Percentiles rank a stretch among this genome's conserved stretches.
phyloP scores from a whole-genome alignment of 2,888 invertebrate genomes.

The Heliconius aoede region DNA sequence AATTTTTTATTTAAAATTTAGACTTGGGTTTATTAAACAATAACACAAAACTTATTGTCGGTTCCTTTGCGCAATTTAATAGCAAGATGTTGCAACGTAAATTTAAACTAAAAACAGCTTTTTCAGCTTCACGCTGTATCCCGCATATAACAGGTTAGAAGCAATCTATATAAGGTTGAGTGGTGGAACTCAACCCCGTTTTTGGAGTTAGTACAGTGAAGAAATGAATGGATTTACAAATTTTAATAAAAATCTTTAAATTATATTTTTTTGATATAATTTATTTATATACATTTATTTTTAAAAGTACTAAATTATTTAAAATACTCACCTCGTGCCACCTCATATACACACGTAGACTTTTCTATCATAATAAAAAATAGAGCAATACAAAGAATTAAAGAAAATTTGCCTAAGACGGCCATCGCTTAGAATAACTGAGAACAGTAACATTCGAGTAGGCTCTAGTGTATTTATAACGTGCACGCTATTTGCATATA shows the following conservation, averaged over 20 bases:
- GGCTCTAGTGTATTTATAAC: slow-evolving; percentile 11
- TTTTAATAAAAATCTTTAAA: too few species aligned
- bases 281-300: not conserved
- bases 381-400: not conserved
- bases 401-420: not conserved
- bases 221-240: too few species aligned
- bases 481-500: slow-evolving; percentile 24
- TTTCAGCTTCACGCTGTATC: too few species aligned
- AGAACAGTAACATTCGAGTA: not conserved
- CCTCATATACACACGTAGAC: not conserved
- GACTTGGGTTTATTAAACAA: not conserved
- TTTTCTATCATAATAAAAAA: slow-evolving; percentile 14
- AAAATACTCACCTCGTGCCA: not conserved
- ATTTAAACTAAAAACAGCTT: not conserved
- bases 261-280: not conserved
- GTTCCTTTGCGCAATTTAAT: too few species aligned
- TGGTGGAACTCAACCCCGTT: too few species aligned
- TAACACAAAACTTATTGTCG: too few species aligned
- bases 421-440: slow-evolving; percentile 14
- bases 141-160: too few species aligned
- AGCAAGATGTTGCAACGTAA: not conserved
- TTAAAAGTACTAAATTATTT: not conserved
- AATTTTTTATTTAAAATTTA: not conserved
- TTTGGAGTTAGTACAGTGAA: too few species aligned
- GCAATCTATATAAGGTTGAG: too few species aligned